These are phyloP conservation scores for Taxidea taxus DNA, from an alignment of 2,113 vertebrate species.

Conservation along the genomic window DNA sequence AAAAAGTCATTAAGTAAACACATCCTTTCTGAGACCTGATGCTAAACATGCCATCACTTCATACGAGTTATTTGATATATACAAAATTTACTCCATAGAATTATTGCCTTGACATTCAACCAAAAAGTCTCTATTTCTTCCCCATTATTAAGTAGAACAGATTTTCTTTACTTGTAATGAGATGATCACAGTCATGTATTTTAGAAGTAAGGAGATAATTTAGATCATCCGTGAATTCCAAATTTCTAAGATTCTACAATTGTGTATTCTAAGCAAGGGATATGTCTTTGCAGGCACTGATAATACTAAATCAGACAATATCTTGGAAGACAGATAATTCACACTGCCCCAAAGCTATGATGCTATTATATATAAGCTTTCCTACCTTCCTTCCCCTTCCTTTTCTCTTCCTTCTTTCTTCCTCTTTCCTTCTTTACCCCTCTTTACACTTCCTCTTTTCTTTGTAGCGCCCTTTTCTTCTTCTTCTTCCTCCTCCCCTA, in stretches of 20 bases:
- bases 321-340: background rate
- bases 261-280: background rate
- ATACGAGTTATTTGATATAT: background rate
- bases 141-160: background rate
- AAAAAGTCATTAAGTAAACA: conserved; percentile 20
- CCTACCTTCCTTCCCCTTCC: background rate
- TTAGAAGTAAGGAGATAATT: background rate
- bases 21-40: background rate
- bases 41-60: background rate
- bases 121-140: background rate
- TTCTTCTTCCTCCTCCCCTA: background rate
- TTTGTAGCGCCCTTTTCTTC: fast-evolving
- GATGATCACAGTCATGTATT: background rate
- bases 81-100: background rate
- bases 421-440: no score
- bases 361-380: background rate
- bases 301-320: background rate
- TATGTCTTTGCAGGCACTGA: background rate
- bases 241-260: background rate
- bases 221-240: background rate
- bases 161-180: background rate
- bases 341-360: background rate
- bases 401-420: fast-evolving
- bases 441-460: background rate
- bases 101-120: background rate